phyloP scores from a whole-genome alignment of 2,797 vertebrate genomes.

The Tokudaia muenninki region DNA sequence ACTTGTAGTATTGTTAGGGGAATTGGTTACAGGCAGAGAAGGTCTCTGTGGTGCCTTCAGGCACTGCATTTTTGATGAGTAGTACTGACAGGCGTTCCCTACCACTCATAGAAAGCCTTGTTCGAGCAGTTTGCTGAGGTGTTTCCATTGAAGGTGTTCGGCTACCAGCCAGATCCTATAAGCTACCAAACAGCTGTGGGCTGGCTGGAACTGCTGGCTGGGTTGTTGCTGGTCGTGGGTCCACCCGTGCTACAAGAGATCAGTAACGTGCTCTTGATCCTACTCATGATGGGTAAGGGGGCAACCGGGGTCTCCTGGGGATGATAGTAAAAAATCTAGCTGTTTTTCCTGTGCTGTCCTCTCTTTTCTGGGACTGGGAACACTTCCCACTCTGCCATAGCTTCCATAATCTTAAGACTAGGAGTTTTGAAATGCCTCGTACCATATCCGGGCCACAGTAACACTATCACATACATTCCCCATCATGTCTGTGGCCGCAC shows the following conservation, averaged over 20 bases:
- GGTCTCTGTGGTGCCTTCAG: background rate
- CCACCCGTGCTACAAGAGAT: constrained; percentile 88
- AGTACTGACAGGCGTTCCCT: constrained; percentile 41
- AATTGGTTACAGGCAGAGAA: background rate
- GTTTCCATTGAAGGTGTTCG: constrained; percentile 87
- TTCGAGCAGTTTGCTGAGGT: constrained; percentile 88
- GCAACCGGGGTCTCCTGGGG: background rate
- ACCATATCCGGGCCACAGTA: background rate
- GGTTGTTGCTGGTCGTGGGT: constrained; percentile 87
- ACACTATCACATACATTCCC: background rate
- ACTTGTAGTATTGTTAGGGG: background rate
- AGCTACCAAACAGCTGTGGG: constrained; percentile 86
- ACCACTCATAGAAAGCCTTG: constrained; percentile 83
- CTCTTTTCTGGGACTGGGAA: constrained; percentile 26
- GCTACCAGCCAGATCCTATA: constrained; percentile 84
- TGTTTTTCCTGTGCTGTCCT: background rate
- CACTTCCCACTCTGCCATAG: background rate
- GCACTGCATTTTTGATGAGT: background rate
- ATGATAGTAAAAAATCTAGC: constrained; percentile 14
- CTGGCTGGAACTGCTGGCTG: constrained; percentile 87
- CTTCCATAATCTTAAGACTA: constrained; percentile 40
- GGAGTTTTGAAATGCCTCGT: constrained; percentile 22
- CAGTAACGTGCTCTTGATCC: constrained; percentile 88
- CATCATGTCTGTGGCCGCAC: background rate
- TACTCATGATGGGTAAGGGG: constrained; percentile 90